These are phyloP conservation scores for Solen grandis DNA, from an alignment of 1,140 invertebrate genomes.

Conservation along the genomic window DNA sequence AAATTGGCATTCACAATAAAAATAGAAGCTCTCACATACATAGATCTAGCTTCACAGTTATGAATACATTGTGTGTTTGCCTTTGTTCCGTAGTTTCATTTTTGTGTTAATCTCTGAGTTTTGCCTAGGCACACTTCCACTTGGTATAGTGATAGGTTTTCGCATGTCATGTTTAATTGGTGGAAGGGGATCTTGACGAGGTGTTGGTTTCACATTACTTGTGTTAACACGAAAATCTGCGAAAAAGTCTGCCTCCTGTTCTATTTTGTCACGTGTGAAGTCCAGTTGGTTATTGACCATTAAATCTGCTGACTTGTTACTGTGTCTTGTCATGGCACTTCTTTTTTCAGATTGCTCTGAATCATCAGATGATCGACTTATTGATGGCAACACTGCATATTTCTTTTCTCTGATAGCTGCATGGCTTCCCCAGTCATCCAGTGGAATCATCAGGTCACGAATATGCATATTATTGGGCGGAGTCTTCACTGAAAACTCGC, in stretches of 20 bases:
- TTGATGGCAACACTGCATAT: conserved; percentile 69
- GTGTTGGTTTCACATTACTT: conserved; percentile 61
- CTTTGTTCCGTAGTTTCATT: neutral
- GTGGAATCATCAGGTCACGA: conserved; percentile 62
- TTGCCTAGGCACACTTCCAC: neutral
- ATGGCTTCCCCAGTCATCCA: conserved; percentile 52
- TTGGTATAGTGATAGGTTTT: neutral
- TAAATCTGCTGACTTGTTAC: conserved; percentile 24
- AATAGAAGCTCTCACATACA: too few species aligned
- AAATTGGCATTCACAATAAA: too few species aligned
- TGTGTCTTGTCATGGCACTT: neutral
- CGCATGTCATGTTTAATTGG: conserved; percentile 55
- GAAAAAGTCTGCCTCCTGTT: conserved; percentile 70
- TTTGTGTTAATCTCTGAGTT: neutral
- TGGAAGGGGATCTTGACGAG: conserved; percentile 59
- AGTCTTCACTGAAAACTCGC: conserved; percentile 34
- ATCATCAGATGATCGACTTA: conserved; percentile 21
- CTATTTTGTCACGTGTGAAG: conserved; percentile 67
- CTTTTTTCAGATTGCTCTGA: neutral
- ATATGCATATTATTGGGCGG: conserved; percentile 49
- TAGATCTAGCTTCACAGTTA: too few species aligned
- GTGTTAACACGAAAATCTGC: conserved; percentile 67
- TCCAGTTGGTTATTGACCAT: conserved; percentile 66
- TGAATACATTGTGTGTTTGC: too few species aligned
- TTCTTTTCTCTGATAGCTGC: conserved; percentile 63